Base-by-base conservation (phyloP, 2,113 vertebrate genomes). In the Hypomesus transpacificus region DNA sequence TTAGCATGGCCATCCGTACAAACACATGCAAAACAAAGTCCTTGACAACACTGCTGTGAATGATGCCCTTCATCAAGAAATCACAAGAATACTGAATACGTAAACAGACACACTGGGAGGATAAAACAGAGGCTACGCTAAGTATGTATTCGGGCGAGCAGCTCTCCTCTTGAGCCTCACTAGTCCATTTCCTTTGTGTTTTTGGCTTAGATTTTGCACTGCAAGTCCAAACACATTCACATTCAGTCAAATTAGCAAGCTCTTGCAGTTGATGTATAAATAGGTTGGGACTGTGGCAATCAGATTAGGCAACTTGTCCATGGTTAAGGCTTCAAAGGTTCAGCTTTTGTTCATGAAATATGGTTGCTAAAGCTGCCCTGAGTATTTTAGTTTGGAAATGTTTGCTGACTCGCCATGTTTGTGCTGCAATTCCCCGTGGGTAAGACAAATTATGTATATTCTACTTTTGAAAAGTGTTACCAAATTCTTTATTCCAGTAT, bases 181-280 rank as follows among this genome's bases (percentile, higher is more conserved):
- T 53, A 9, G 22, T 56, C 17, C 13, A n/a, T 56, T 57, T 54
- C 14, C 51, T 28, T 17, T 24, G 61, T 26, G 22, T 53, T 67
- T 54, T 14, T 66, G 22, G 1, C 50, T 52, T 26, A 16, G 11
- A 18, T 28, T 54, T 18, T 18, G 24, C 18, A 28, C 61, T 31
- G 28, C 61, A 63, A 31, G 61, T 63, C n/a, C 53, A 34, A 53
- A 14, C 24, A 31, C 22, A 54, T 16, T 22, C 66, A n/a, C 50
- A 53, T 46, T 13, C 8, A 67, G 66, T 68, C 22, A 56, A 68
- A 56, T 68, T 31, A 56, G 52, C 66, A 56, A 54, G 66, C 18
- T 24, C 3, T 31, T 56, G 52, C 66, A 68, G 24, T 68, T 57
- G 22, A 31, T 56, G 39, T 46, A 46, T 31, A 56, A 57, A 68